A percentile compares a stretch with the other conserved stretches of the same genome.
phyloP scores from a whole-genome alignment of 2,888 invertebrate species.

The Automeris io region DNA sequence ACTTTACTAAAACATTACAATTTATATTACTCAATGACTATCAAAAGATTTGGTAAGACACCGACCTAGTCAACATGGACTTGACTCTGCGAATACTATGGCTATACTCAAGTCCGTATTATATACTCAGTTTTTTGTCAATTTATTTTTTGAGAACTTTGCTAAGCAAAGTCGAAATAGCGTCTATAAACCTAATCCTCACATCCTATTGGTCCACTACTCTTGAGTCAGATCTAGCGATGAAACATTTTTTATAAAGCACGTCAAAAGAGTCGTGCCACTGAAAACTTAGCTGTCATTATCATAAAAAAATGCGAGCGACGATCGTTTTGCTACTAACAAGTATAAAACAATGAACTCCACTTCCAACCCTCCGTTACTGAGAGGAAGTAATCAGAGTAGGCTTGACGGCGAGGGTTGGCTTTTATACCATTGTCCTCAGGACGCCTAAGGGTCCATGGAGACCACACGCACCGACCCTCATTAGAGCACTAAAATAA shows the following conservation, averaged over 20 bases:
- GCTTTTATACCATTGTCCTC: constrained; percentile 40
- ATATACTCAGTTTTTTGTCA: too few relatives aligned
- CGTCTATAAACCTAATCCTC: too few relatives aligned
- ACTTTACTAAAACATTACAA: too few relatives aligned
- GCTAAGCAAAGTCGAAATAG: too few relatives aligned
- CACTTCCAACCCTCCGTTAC: constrained; percentile 34
- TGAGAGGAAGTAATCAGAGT: constrained; percentile 54
- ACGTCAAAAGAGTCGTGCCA: neutral
- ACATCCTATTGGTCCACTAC: neutral
- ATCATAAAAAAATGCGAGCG: constrained; percentile 22
- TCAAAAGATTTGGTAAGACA: too few relatives aligned
- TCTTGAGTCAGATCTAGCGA: neutral
- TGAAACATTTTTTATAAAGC: neutral
- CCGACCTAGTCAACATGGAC: too few relatives aligned
- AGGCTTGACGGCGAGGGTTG: constrained; percentile 35
- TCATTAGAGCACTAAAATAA: constrained; percentile 50
- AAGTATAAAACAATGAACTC: constrained; percentile 40
- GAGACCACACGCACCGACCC: constrained; percentile 35
- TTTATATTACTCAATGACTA: too few relatives aligned
- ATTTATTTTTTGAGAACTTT: too few relatives aligned
- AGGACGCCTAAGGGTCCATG: constrained; percentile 17
- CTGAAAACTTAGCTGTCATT: neutral
- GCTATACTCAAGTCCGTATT: too few relatives aligned
- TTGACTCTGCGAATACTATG: too few relatives aligned
- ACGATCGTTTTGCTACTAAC: constrained; percentile 37